Base-by-base conservation (phyloP, 1,140 invertebrate species). In the Colletes latitarsis region DNA sequence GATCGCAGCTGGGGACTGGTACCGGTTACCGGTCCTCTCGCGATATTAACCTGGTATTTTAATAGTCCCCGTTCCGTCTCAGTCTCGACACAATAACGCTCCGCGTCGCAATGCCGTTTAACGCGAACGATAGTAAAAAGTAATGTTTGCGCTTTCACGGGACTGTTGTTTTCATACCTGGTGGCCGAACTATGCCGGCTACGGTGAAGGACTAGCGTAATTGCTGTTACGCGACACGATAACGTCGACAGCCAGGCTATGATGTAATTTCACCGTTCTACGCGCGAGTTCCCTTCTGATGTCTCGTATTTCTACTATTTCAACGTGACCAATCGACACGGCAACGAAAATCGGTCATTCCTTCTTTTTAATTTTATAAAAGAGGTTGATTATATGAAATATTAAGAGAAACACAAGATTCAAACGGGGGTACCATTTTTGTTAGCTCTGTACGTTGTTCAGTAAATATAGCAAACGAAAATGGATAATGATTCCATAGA, bases 21-120 rank as follows among this genome's bases (percentile, higher is more conserved):
- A 68, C 71, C 69, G 82, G 55, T 84, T 68, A 62, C 60, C 60
- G 60, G 60, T 62, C 30, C 60, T 63, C 53, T 53, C 58, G 17
- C 19, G 66, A 66, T 81, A 85, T 84, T 77, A 84, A 77, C 78
- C 69, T 74, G 83, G 73, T 77, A 85, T 85, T 77, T 85, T 84
- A 85, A 85, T 77, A 62, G 57, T 46, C 30, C 17, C 12, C 70
- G 57, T 68, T 43, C 46, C 60, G 60, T 39, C 41, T 83, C 81
- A 58, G 67, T 30, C 17, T 2, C 52, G 14, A 14, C 57, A 72
- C 52, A 57, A 64, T 63, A 49, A 43, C 72, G 15, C 41, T 30
- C 21, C 69, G 17, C 43, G 21, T 39, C 57, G 68, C 53, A 81
- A 80, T 70, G 62, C 57, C 60, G 63, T 46, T 72, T 71, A 46